Conservation (phyloP, 2,888 invertebrate genomes). For the Nomada fucata region DNA sequence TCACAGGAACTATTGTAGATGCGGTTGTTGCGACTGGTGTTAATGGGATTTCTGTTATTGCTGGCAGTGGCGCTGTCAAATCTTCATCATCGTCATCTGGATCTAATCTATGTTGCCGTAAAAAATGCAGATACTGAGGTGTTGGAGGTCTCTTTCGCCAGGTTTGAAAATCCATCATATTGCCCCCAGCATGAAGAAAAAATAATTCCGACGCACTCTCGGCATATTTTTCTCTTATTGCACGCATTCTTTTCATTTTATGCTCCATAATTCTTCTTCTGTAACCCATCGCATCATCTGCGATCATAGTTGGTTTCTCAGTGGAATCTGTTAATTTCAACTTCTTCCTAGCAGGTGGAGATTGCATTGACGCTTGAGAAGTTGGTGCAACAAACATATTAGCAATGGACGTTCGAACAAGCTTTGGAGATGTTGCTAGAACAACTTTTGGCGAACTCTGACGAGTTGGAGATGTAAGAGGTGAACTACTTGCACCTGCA, state of each 20-base stretch:
- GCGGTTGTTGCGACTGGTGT: conserved; percentile 55
- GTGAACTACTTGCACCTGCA: conserved; percentile 76
- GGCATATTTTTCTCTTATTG: conserved; percentile 90
- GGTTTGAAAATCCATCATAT: conserved; percentile 93
- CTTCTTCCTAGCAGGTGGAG: conserved; percentile 85
- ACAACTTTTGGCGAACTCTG: conserved; percentile 81
- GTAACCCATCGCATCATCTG: conserved; percentile 85
- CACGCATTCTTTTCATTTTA: conserved; percentile 89
- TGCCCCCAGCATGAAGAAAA: conserved; percentile 94
- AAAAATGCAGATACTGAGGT: conserved; percentile 90
- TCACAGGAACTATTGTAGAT: conserved; percentile 67
- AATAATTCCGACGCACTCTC: conserved; percentile 93
- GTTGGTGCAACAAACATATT: conserved; percentile 83
- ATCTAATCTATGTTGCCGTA: conserved; percentile 90
- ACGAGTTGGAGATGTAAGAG: conserved; percentile 78
- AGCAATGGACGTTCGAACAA: conserved; percentile 80
- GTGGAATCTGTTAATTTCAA: conserved; percentile 82
- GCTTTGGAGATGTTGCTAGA: conserved; percentile 81
- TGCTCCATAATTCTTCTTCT: conserved; percentile 90
- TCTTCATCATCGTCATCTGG: conserved; percentile 86
- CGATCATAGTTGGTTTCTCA: conserved; percentile 78
- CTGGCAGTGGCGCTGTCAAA: conserved; percentile 77
- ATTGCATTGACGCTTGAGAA: conserved; percentile 73
- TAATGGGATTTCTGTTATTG: conserved; percentile 59
- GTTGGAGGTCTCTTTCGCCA: conserved; percentile 93